Evolutionary conservation across 2,797 vertebrate species (phyloP), one percentile per base, ranked within the genome.

Genomic region (Bovichtus diacanthus): DNA sequence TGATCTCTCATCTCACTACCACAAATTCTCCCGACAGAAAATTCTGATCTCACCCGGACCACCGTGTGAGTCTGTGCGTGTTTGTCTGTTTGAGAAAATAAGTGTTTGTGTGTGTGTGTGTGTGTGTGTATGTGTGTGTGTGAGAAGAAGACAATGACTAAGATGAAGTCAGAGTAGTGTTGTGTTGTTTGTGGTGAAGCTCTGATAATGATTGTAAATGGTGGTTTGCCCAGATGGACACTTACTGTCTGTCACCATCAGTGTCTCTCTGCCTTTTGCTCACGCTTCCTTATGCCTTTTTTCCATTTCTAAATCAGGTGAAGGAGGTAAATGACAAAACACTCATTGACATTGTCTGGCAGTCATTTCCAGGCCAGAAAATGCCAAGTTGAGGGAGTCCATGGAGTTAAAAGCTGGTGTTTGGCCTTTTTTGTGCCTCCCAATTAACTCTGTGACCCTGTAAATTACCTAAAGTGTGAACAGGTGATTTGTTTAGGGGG

Each of bases 21-120:
- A 76, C 71, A 80, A 77, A 87, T 81, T 82, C 78, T 76, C 79
- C 73, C 47, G 74, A 82, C 80, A 88, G 76, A 86, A 75, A 82
- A 70, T 25, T 62, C 60, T 85, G 84, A 88, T 81, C 85, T 79
- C 54, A 69, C 69, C 23, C 25, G 76, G 74, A 77, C 74, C 78
- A 39, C 74, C 74, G 2, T 70, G 65, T 56, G 55, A 73, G 56
- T 55, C 10, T 41, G 25, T 71, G 50, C 9, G 27, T 34, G 65
- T 55, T 43, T 31, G 36, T 44, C 65, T 43, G 50, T 51, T 5
- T 27, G 47, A 47, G 34, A 39, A 65, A 34, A 44, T 43, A 41
- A 53, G 41, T 43, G 50, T 67, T 54, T 55, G 54, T 70, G 55
- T 78, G 6, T 68, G 62, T 73, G 43, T 81, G 49, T 43, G 50